Conservation (phyloP, 2,888 invertebrate species). For the Pandemis cinnamomeana region DNA sequence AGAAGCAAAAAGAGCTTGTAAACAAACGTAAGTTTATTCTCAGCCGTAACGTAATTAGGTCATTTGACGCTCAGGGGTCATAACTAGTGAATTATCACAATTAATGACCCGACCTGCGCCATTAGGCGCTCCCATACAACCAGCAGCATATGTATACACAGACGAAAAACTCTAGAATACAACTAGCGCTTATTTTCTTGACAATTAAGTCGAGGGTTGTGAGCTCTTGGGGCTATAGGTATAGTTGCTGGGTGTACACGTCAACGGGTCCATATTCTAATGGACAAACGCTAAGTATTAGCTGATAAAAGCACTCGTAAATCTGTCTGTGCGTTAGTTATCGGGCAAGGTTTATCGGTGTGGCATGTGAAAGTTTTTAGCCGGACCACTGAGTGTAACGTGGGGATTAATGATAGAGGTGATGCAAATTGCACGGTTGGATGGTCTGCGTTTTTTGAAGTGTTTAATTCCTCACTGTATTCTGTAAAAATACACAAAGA, state of each 20-base stretch:
- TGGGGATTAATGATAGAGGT: constrained; percentile 3
- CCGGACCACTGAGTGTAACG: constrained; percentile 16
- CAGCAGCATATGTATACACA: background rate
- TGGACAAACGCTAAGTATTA: constrained; percentile 51
- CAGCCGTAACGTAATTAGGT: background rate
- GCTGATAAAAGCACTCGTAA: constrained; percentile 57
- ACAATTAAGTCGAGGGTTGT: background rate
- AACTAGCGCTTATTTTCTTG: background rate
- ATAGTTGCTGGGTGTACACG: constrained; percentile 9
- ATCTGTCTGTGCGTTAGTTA: constrained; percentile 51
- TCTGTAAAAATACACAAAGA: no score
- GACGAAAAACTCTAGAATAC: background rate
- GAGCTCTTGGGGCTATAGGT: background rate
- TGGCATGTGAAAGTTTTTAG: constrained; percentile 43
- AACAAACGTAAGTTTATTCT: background rate
- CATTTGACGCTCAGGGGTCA: background rate
- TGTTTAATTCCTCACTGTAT: no score
- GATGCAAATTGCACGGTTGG: background rate
- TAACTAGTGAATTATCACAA: constrained; percentile 26
- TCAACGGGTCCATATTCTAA: constrained; percentile 44
- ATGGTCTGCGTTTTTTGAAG: no score
- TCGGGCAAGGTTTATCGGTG: constrained; percentile 48
- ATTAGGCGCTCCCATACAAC: constrained; percentile 34
- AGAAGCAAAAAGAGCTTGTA: background rate
- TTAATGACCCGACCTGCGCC: constrained; percentile 16